A percentile compares a stretch with the other conserved stretches of the same genome.
phyloP scores from a whole-genome alignment of 92 coral and sea anemone species.

The Epizoanthus illoricatus region DNA sequence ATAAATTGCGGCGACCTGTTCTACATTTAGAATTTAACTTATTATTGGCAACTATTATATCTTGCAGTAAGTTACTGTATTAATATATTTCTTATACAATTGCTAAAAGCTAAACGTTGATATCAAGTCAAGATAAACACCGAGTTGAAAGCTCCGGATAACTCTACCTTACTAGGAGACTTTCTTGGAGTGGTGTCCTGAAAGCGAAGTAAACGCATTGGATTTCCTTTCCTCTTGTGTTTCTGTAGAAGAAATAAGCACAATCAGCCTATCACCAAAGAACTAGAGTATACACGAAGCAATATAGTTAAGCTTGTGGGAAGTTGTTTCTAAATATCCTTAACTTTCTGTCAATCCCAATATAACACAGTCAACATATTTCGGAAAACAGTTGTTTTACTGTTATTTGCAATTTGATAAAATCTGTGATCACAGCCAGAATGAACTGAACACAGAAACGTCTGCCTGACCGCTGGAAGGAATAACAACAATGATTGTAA shows the following conservation, averaged over 20 bases:
- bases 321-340: too few species aligned
- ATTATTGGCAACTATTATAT: too few species aligned
- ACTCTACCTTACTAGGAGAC: conserved; percentile 48
- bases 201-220: conserved; percentile 74
- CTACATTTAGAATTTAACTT: too few species aligned
- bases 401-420: too few species aligned
- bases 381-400: not conserved
- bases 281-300: not conserved
- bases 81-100: not conserved
- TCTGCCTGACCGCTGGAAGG: too few species aligned
- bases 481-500: too few species aligned
- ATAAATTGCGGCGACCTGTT: too few species aligned
- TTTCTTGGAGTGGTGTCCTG: conserved; percentile 78
- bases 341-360: not conserved
- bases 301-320: too few species aligned
- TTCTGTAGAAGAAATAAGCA: conserved; percentile 33
- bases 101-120: too few species aligned
- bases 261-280: not conserved
- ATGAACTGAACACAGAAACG: not conserved
- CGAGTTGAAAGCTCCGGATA: too few species aligned
- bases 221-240: conserved; percentile 67
- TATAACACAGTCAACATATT: not conserved
- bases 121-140: too few species aligned
- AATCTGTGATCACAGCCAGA: not conserved
- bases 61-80: not conserved